A percentile compares a stretch with the other conserved stretches of the same genome.
Conservation (phyloP, 2,113 vertebrate genomes). For the Hypocryptadius cinnamomeus region DNA sequence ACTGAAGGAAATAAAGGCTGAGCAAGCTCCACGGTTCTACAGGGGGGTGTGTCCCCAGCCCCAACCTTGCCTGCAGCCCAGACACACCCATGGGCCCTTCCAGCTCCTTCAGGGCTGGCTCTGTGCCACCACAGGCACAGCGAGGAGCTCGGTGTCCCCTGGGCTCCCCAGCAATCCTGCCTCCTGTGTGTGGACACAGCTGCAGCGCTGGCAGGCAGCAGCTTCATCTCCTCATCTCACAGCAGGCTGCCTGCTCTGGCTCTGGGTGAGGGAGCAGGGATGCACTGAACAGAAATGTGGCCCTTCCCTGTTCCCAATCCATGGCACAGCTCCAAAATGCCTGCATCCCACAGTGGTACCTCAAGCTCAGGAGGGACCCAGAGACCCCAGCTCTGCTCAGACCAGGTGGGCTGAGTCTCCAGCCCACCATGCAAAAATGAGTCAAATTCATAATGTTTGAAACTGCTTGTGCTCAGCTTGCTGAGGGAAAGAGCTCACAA, state of each 20-base stretch:
- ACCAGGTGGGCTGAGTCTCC: not conserved
- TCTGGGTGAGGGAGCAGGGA: not conserved
- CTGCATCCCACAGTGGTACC: not conserved
- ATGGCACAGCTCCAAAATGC: not conserved
- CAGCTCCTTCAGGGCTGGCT: not conserved
- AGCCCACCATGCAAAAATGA: rapidly evolving
- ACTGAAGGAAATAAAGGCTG: not conserved
- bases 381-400: not conserved
- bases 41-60: not conserved
- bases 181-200: rapidly evolving
- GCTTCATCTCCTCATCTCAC: not conserved
- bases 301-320: not conserved
- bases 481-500: not conserved
- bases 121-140: rapidly evolving
- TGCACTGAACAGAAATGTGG: rapidly evolving
- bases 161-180: not conserved
- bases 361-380: not conserved
- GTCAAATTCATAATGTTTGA: not conserved
- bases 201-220: not conserved
- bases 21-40: not conserved
- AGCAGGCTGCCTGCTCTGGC: not conserved
- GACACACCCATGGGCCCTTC: not conserved
- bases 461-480: not conserved
- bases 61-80: not conserved
- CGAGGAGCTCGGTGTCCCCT: not conserved